Conservation (phyloP, 1,140 invertebrate genomes). For the Pogonomyrmex californicus region DNA sequence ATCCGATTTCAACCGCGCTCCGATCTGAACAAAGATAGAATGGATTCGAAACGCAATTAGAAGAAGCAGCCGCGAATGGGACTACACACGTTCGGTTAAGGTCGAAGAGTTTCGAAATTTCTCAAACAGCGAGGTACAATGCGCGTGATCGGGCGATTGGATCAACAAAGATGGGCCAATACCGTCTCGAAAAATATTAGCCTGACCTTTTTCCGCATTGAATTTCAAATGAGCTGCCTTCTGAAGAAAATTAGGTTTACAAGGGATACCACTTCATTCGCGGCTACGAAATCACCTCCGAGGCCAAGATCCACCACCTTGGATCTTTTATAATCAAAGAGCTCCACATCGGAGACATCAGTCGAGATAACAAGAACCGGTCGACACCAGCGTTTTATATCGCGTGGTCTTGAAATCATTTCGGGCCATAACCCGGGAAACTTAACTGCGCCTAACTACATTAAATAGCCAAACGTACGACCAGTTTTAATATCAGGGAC, state of each 20-base stretch:
- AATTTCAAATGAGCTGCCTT: constrained; percentile 62
- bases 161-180: not conserved
- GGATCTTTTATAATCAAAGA: constrained; percentile 63
- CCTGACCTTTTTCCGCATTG: constrained; percentile 57
- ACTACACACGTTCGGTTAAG: not conserved
- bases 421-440: constrained; percentile 57
- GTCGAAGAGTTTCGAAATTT: constrained; percentile 22
- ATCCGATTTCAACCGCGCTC: constrained; percentile 38
- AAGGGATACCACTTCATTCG: constrained; percentile 57
- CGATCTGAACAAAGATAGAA: not conserved
- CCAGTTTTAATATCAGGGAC: constrained; percentile 57
- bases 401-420: constrained; percentile 64
- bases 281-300: constrained; percentile 3
- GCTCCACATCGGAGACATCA: constrained; percentile 41
- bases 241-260: constrained; percentile 63
- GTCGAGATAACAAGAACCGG: constrained; percentile 74
- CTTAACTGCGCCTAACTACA: constrained; percentile 61
- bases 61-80: not conserved
- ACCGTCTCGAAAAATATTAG: constrained; percentile 49
- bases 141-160: not conserved
- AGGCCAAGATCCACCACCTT: constrained; percentile 20
- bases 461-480: constrained; percentile 49
- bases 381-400: constrained; percentile 49
- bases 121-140: not conserved
- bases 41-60: not conserved